A percentile compares a stretch with the other conserved stretches of the same genome.
These are phyloP conservation scores for Oxystoma pomonae DNA, from an alignment of 2,888 invertebrate species.

Conservation along the genomic window DNA sequence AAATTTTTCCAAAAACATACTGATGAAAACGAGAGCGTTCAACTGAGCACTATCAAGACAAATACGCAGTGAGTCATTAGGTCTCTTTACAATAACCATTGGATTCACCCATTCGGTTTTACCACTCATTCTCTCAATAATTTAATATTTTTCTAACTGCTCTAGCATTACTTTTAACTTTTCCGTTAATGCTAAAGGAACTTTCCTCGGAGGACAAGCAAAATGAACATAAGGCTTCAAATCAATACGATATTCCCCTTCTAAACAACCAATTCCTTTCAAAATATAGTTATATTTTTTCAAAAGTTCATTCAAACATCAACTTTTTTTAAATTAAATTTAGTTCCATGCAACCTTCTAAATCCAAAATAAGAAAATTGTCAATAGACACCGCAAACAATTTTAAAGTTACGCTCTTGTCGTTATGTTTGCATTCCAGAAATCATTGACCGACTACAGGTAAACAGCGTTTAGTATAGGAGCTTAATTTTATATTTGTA, in stretches of 20 bases:
- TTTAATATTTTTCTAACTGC: background rate
- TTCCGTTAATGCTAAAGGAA: background rate
- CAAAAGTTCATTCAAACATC: background rate
- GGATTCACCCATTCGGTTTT: background rate
- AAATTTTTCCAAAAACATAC: too few relatives aligned
- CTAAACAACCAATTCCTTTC: background rate
- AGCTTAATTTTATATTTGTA: too few relatives aligned
- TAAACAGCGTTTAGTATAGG: too few relatives aligned
- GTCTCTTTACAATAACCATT: conserved; percentile 2
- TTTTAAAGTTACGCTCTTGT: background rate
- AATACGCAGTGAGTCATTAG: background rate
- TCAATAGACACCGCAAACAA: background rate
- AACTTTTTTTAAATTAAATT: background rate
- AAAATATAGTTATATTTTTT: background rate
- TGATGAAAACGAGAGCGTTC: too few relatives aligned
- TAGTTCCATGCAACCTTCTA: background rate
- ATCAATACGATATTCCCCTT: background rate
- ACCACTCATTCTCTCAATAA: background rate
- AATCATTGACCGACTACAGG: too few relatives aligned
- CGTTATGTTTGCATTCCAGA: background rate
- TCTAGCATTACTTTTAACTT: background rate
- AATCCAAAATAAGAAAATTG: background rate
- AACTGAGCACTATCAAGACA: background rate
- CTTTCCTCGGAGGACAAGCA: background rate
- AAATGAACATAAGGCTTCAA: background rate